Base-by-base conservation (phyloP, 2,888 invertebrate species). In the Nephrocerus scutellatus region DNA sequence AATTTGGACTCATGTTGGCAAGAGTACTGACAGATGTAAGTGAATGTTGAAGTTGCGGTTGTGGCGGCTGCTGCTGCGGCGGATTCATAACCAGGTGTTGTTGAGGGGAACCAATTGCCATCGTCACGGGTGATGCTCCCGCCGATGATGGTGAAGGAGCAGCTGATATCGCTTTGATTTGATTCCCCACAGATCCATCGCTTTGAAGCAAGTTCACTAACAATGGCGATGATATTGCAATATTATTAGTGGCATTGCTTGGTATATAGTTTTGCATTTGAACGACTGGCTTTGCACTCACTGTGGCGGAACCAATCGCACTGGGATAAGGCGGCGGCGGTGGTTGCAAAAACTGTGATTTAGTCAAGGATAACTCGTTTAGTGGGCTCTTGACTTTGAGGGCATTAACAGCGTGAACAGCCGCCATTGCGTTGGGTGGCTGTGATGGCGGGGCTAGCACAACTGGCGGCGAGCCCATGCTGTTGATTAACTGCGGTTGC, bases 161-260 rank as follows among this genome's bases (percentile, higher is more conserved):
- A 56, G 54, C 30, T 51, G 59, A 39, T 37, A 55, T 59, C 25
- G 51, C 43, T 29, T 54, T 50, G 36, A 61, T 51, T 56, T 60
- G 60, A 44, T 48, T 55, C 39, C 54, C 50, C 43, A 48, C 49
- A 25, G 53, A 47, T 20, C 59, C 84, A 59, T 90, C 90, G 60
- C 87, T 92, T 71, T 93, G 92, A 54, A 93, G 72, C 51, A 93
- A 71, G 68, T 93, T 93, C 21, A 93, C 93, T 49, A 93, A 73
- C 51, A 93, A 71, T 15, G 93, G 93, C 60, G 91, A 92, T 49
- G 81, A 89, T 66, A 84, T 78, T 39, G 84, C 85, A 50, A 85
- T 85, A 46, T 78, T 73, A 43, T 59, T 60, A 30, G 52, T 49
- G 37, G 35, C 25, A 12, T 29, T 26, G 32, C n/a, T n/a, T n/a